A percentile compares a stretch with the other conserved stretches of the same genome.
Conservation (phyloP, 1,140 invertebrate species). For the Yoshiicerus persimilis region DNA sequence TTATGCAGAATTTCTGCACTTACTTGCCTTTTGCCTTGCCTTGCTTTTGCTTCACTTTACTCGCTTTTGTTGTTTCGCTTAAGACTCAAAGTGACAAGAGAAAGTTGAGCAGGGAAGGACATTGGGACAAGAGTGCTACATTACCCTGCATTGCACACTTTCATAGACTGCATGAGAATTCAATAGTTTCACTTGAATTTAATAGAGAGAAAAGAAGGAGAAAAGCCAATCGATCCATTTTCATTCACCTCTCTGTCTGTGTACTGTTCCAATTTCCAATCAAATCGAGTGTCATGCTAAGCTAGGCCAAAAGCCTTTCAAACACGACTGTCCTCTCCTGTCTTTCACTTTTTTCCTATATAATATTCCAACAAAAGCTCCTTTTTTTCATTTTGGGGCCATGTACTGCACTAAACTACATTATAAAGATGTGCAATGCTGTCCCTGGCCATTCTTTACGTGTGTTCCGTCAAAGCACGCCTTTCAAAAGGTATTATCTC, state of each 20-base stretch:
- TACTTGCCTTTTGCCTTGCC: too few species aligned
- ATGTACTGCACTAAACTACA: neutral
- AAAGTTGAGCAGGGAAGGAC: neutral
- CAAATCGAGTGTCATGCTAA: constrained; percentile 3
- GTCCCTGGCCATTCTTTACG: neutral
- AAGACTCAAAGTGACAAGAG: neutral
- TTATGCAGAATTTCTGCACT: neutral
- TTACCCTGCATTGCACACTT: neutral
- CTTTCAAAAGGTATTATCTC: neutral
- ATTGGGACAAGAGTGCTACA: neutral
- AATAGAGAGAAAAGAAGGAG: neutral
- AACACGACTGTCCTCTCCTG: neutral
- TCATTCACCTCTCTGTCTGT: neutral
- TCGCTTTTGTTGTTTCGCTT: neutral
- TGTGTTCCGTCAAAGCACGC: too few species aligned
- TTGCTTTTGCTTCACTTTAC: neutral
- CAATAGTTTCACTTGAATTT: neutral
- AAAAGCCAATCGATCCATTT: constrained; percentile 1
- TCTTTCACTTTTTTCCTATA: neutral
- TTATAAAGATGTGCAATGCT: neutral
- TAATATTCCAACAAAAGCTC: neutral
- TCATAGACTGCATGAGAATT: neutral
- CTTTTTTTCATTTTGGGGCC: neutral
- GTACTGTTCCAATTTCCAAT: neutral
- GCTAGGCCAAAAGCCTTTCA: neutral